phyloP scores from a whole-genome alignment of 2,888 invertebrate species.

The Alsophila aescularia region DNA sequence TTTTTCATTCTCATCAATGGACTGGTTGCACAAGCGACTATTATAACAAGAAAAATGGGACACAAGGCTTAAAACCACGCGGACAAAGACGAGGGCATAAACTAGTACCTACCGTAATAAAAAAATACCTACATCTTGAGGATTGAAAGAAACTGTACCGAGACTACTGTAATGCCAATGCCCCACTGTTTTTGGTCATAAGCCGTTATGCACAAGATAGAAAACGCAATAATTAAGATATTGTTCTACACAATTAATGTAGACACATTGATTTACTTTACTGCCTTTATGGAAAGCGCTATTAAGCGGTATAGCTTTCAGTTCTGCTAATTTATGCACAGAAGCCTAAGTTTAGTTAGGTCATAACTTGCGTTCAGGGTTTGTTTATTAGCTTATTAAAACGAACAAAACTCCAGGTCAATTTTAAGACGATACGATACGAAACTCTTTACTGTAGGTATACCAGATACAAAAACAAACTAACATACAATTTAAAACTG shows the following conservation, averaged over 20 bases:
- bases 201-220: constrained; percentile 30
- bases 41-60: too few relatives aligned
- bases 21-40: too few relatives aligned
- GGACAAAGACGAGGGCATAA: too few relatives aligned
- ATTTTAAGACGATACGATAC: too few relatives aligned
- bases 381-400: constrained; percentile 14
- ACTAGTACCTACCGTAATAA: too few relatives aligned
- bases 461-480: too few relatives aligned
- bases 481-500: too few relatives aligned
- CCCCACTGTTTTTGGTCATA: constrained; percentile 29
- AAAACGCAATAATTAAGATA: constrained; percentile 67
- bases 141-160: constrained; percentile 6
- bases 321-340: constrained; percentile 31
- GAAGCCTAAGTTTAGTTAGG: constrained; percentile 19
- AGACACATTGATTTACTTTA: constrained; percentile 56
- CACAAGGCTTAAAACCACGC: too few relatives aligned
- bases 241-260: constrained; percentile 62
- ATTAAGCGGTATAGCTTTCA: constrained; percentile 39
- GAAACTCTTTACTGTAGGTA: too few relatives aligned
- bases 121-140: too few relatives aligned
- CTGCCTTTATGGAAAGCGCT: constrained; percentile 54
- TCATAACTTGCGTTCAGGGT: constrained; percentile 17
- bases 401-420: too few relatives aligned
- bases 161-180: constrained; percentile 15
- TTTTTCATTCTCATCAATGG: too few relatives aligned